Base-by-base conservation (phyloP, 1,140 invertebrate genomes). In the Drosophila biarmipes region DNA sequence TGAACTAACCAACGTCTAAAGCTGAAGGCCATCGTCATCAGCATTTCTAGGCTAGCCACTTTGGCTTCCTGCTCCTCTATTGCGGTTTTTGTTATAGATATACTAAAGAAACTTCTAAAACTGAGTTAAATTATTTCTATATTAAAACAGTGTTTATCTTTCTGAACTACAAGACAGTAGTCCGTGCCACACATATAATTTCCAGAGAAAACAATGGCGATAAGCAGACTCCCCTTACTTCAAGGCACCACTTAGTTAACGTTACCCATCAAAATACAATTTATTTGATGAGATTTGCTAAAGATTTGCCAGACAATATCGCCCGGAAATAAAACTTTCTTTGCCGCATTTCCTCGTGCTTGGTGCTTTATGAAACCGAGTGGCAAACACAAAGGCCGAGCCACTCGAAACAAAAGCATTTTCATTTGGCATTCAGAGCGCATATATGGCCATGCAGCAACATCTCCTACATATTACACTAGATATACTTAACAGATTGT, bases 401-500 rank as follows among this genome's bases (percentile, higher is more conserved):
- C 15, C 31, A 24, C 49, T 56, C 49, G 34, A 55, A 68, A 69
- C 66, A 69, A 69, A 69, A 68, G 66, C 42, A 45, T 69, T 69
- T 69, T 46, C 35, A 42, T 52, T 66, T 49, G 52, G 24, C 59
- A 67, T 67, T 66, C 66, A 69, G 56, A 56, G 34, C 55, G 48
- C 67, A 73, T 71, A 38, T 48, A 38, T 48, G 35, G 24, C 37
- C 45, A 73, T 73, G 45, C 67, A 38, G 11, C 19, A 19, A 15
- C 27, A 54, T 37, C 17, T 15, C 53, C 21, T 45, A 46, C 19
- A 38, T 40, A 58, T 45, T 63, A 14, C 10, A 21, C 43, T 27
- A 19, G 6, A 52, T 48, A 46, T 46, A 72, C 15, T 53, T 45
- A 48, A 49, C 58, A 37, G 49, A 42, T 63, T 29, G 40, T 42